phyloP scores from a whole-genome alignment of 2,888 invertebrate species.

The Agonopterix heracliana region DNA sequence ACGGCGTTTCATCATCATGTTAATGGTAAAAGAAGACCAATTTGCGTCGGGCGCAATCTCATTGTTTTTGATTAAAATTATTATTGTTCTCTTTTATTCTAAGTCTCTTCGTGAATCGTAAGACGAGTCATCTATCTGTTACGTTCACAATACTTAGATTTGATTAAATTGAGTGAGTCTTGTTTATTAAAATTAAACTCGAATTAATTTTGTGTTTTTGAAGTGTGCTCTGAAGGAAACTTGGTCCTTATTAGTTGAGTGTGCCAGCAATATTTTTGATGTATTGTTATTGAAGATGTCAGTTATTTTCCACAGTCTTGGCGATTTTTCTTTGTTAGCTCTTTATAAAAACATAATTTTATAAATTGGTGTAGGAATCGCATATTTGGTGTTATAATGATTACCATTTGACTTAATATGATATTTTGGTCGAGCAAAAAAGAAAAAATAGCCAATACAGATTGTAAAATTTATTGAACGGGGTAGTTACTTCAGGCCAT shows the following conservation, averaged over 20 bases:
- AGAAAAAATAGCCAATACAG: too few species aligned
- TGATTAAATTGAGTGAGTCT: slow-evolving; percentile 25
- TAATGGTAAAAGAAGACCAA: slow-evolving; percentile 60
- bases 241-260: neutral
- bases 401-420: too few species aligned
- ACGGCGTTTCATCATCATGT: slow-evolving; percentile 51
- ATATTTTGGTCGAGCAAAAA: too few species aligned
- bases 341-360: too few species aligned
- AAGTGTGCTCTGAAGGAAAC: slow-evolving; percentile 5
- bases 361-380: too few species aligned
- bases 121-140: slow-evolving; percentile 28
- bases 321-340: too few species aligned
- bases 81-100: slow-evolving; percentile 55
- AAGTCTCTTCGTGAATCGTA: slow-evolving; percentile 17
- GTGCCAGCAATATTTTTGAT: too few species aligned
- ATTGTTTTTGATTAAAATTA: slow-evolving; percentile 72
- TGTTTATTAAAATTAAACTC: slow-evolving; percentile 31
- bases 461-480: too few species aligned
- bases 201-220: slow-evolving; percentile 28
- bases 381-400: too few species aligned
- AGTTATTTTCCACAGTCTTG: too few species aligned
- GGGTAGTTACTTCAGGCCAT: too few species aligned
- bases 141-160: slow-evolving; percentile 16
- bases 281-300: too few species aligned
- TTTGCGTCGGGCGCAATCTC: slow-evolving; percentile 61